Evolutionary conservation across 2,888 invertebrate species (phyloP).

Genomic region (Heteromyza rotundicornis): DNA sequence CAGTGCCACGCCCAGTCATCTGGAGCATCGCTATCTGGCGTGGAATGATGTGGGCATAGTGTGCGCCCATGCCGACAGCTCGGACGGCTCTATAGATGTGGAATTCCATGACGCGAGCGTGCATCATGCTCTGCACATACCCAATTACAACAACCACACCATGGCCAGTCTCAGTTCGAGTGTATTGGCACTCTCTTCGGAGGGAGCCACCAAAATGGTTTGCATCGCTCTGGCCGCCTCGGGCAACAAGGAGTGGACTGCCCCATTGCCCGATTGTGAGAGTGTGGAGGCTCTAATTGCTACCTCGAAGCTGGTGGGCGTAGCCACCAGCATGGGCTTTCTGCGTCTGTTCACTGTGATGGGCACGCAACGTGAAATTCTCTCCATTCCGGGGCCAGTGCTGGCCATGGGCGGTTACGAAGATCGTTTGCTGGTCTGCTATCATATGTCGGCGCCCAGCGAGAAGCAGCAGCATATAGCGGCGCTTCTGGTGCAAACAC

Average conservation of each 20-base stretch:
- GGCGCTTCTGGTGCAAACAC: constrained; percentile 65
- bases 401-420: constrained; percentile 72
- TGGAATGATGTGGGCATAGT: constrained; percentile 96
- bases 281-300: constrained; percentile 74
- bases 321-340: constrained; percentile 76
- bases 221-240: constrained; percentile 75
- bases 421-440: constrained; percentile 70
- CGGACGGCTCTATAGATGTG: constrained; percentile 86
- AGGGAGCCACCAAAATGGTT: constrained; percentile 72
- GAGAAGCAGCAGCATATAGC: constrained; percentile 66
- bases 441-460: constrained; percentile 68
- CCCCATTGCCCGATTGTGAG: constrained; percentile 79
- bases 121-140: constrained; percentile 89
- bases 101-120: constrained; percentile 92
- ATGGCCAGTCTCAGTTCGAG: constrained; percentile 86
- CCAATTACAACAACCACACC: constrained; percentile 83
- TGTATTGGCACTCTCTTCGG: constrained; percentile 80
- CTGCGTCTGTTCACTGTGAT: constrained; percentile 84
- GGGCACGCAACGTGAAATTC: constrained; percentile 82
- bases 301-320: constrained; percentile 77
- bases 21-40: constrained; percentile 80
- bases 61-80: constrained; percentile 73
- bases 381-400: constrained; percentile 76
- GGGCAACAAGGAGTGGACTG: constrained; percentile 87
- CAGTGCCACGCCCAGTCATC: constrained; percentile 82